Evolutionary conservation across 2,113 vertebrate genomes (phyloP), one percentile per base, ranked within the genome.

Genomic region (Coregonus clupeaformis): DNA sequence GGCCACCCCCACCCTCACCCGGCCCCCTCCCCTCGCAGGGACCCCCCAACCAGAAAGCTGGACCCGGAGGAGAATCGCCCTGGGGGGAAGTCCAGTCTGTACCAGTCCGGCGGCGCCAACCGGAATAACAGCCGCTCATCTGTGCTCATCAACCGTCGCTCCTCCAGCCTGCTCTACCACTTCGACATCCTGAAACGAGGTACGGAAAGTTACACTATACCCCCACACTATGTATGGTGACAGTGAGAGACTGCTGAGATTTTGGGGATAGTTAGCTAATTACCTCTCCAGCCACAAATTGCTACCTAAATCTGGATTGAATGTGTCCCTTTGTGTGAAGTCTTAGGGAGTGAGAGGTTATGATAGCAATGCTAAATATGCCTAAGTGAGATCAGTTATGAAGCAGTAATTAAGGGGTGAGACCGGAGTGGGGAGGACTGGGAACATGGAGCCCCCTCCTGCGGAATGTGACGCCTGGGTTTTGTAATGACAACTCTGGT

Each of bases 31-130:
- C 89, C 76, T 68, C 91, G 81, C 73, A 90, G 69, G 77, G 92
- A 93, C 1, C 71, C 75, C 25, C 67, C 83, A 2, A 88, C 74
- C 80, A 71, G 89, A 24, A 83, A 85, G 4, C 80, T 92, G 86
- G 90, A 94, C 82, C 93, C 77, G 0, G 89, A 94, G 65, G 93
- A 94, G 86, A 96, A 96, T 89, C 88, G 94, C 0, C 85, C 96
- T 0, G 87, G 92, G 14, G 87, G 92, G 14, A 94, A 92, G 79
- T 85, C 82, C 3, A 80, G 80, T 0, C 84, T 87, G 5, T 72
- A 84, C 30, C 86, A 91, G 79, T 60, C 70, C 0, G 82, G 84
- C 4, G 32, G 70, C 0, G 77, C n/a, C 2, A 18, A 74, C 3
- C 6, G 77, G 5, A 90, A 93, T 80, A 77, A 77, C 89, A 91